These are phyloP conservation scores for Phenganax marumi DNA, from an alignment of 92 coral and sea anemone species.

Conservation along the genomic window DNA sequence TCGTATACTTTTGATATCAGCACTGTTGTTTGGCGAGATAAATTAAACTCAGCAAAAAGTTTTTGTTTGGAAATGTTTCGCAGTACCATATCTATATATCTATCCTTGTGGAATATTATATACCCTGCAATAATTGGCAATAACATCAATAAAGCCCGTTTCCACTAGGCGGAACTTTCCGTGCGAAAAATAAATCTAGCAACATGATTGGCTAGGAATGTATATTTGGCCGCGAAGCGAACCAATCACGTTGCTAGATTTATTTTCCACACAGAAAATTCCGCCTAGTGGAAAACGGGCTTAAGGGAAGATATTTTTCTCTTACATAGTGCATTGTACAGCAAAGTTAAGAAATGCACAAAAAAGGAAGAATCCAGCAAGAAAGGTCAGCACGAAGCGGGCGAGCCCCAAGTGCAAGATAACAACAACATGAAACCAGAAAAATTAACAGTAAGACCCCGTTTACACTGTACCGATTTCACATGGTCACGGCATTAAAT, in stretches of 20 bases:
- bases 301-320: background rate
- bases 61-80: too few relatives aligned
- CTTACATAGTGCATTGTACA: slow-evolving; percentile 19
- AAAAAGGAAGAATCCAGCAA: slow-evolving; percentile 22
- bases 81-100: too few relatives aligned
- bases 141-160: too few relatives aligned
- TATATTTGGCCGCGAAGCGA: background rate
- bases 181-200: too few relatives aligned
- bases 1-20: too few relatives aligned
- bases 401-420: background rate
- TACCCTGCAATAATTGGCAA: too few relatives aligned
- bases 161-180: too few relatives aligned
- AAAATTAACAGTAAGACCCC: slow-evolving; percentile 30
- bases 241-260: background rate
- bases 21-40: too few relatives aligned
- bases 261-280: background rate
- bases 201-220: background rate
- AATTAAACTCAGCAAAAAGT: too few relatives aligned
- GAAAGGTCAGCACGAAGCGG: background rate
- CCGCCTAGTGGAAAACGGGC: background rate
- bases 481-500: too few relatives aligned
- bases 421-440: background rate
- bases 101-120: too few relatives aligned
- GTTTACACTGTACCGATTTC: too few relatives aligned
- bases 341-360: slow-evolving; percentile 15